A percentile compares a stretch with the other conserved stretches of the same genome.
Evolutionary conservation across 2,797 vertebrate species (phyloP).

Genomic region (Micrastur ruficollis): DNA sequence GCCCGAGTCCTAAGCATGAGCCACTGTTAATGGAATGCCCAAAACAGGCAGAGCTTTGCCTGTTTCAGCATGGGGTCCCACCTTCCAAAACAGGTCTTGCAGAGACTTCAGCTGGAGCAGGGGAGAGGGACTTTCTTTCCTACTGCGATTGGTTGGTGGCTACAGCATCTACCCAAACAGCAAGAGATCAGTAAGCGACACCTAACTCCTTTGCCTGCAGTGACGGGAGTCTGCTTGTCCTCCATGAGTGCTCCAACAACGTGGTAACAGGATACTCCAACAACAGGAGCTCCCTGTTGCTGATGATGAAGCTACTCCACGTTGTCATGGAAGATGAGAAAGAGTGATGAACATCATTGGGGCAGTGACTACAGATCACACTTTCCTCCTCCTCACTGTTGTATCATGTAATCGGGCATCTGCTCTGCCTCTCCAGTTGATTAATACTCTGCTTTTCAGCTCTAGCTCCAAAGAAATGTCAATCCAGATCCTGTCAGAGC

Average conservation of each 20-base stretch:
- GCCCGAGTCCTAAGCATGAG: not conserved
- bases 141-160: not conserved
- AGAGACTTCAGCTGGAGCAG: not conserved
- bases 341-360: rapidly evolving
- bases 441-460: not conserved
- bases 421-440: not conserved
- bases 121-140: not conserved
- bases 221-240: not conserved
- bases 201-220: not conserved
- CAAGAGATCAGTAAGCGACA: not conserved
- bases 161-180: not conserved
- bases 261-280: not conserved
- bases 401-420: not conserved
- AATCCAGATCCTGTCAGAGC: not conserved
- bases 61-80: not conserved
- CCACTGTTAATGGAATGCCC: not conserved
- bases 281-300: not conserved
- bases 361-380: not conserved
- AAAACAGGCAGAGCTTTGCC: not conserved
- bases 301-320: not conserved
- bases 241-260: not conserved
- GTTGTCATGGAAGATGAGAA: not conserved
- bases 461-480: not conserved
- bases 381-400: not conserved
- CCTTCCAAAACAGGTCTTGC: not conserved